Percentiles rank a stretch among this genome's conserved stretches.
Evolutionary conservation across 1,140 invertebrate species (phyloP).

Genomic region (Cyclargus thomasi): DNA sequence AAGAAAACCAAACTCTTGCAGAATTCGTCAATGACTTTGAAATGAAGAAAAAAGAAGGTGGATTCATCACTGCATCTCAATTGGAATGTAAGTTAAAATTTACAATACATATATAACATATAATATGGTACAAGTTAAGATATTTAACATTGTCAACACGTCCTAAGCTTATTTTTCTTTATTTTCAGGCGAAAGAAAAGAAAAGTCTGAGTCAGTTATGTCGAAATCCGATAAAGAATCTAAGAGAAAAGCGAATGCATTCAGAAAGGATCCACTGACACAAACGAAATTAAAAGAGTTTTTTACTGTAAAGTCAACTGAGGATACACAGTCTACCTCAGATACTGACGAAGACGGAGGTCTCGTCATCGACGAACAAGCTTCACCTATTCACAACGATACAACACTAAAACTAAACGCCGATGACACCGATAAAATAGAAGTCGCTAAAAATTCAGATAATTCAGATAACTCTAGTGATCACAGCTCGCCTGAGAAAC

Average conservation of each 20-base stretch:
- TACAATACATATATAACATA: too few species aligned
- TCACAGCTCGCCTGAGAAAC: conserved; percentile 6
- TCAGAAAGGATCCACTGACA: conserved; percentile 55
- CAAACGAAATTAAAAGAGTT: conserved; percentile 61
- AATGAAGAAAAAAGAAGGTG: conserved; percentile 34
- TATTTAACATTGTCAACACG: too few species aligned
- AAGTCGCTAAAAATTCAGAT: conserved; percentile 32
- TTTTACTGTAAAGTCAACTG: conserved; percentile 43
- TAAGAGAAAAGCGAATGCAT: conserved; percentile 62
- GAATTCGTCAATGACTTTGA: conserved; percentile 61
- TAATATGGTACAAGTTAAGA: too few species aligned
- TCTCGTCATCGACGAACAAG: conserved; percentile 51
- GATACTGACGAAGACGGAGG: conserved; percentile 48
- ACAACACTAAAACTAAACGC: conserved; percentile 52
- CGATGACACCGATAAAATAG: conserved; percentile 30
- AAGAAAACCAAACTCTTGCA: conserved; percentile 38
- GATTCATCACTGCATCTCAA: conserved; percentile 56
- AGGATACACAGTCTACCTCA: conserved; percentile 33
- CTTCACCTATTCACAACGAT: conserved; percentile 37
- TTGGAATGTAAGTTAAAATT: conserved; percentile 40
- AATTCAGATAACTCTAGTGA: conserved; percentile 20
- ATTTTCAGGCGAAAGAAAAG: conserved; percentile 16
- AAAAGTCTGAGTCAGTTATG: conserved; percentile 23
- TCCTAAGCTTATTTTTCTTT: neutral
- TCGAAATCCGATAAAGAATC: conserved; percentile 60